These are phyloP conservation scores for Aythya fuligula DNA, from an alignment of 2,797 vertebrate genomes.

Conservation along the genomic window DNA sequence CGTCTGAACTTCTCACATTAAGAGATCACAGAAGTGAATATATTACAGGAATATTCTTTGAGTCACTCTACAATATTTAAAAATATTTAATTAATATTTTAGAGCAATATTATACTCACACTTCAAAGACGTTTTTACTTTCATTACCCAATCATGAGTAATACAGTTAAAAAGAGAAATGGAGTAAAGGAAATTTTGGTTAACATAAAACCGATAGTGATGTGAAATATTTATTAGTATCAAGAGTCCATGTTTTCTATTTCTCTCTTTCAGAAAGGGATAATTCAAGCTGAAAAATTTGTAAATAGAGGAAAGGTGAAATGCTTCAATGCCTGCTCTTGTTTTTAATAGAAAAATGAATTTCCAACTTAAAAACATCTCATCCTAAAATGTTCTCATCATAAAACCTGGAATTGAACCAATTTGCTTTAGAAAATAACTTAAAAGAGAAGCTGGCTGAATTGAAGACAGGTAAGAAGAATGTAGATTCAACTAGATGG, in stretches of 20 bases:
- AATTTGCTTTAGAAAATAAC: conserved; percentile 23
- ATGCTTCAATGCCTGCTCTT: neutral
- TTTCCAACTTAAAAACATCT: neutral
- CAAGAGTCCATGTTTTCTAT: neutral
- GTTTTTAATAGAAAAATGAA: conserved; percentile 30
- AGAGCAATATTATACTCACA: neutral
- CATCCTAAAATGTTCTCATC: neutral
- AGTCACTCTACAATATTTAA: conserved; percentile 23
- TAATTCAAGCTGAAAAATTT: neutral
- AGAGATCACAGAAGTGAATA: conserved; percentile 16
- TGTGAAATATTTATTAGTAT: neutral
- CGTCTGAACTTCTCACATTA: conserved; percentile 10
- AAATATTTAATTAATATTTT: conserved; percentile 22
- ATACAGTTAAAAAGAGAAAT: neutral
- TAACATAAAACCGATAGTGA: neutral
- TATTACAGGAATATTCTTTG: conserved; percentile 45
- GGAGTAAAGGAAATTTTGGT: neutral
- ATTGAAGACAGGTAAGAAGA: conserved; percentile 29
- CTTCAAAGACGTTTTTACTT: conserved; percentile 51
- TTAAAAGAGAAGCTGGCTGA: conserved; percentile 31
- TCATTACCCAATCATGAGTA: neutral
- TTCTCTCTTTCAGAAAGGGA: neutral
- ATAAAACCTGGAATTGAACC: conserved; percentile 39
- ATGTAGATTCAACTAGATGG: neutral
- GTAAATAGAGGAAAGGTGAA: neutral